Percentiles rank a stretch among this genome's conserved stretches.
These are phyloP conservation scores for Sylvilagus bachmani DNA, from an alignment of 2,113 vertebrate genomes.

Conservation along the genomic window DNA sequence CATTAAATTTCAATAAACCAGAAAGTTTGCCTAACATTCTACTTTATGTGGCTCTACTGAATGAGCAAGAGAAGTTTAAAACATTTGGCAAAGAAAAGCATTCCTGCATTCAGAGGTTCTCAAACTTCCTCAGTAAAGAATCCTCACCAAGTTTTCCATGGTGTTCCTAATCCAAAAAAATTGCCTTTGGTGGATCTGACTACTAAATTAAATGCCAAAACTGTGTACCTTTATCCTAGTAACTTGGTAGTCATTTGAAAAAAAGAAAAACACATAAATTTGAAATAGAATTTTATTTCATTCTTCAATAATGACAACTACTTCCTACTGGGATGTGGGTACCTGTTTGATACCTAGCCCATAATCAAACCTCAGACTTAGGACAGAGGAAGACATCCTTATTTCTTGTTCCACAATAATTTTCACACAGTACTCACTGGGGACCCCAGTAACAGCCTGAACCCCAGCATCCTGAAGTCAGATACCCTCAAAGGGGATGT, in stretches of 20 bases:
- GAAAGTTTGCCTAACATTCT: neutral
- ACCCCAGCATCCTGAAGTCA: neutral
- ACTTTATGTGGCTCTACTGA: neutral
- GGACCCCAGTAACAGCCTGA: neutral
- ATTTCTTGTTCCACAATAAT: neutral
- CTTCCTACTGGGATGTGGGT: neutral
- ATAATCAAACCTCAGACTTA: neutral
- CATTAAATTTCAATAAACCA: slow-evolving; percentile 34
- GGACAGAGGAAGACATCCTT: neutral
- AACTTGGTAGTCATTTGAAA: neutral
- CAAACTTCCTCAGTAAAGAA: neutral
- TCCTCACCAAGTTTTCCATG: neutral
- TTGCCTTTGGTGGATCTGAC: neutral
- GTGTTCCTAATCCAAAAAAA: neutral
- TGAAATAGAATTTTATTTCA: neutral
- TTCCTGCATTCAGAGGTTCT: neutral
- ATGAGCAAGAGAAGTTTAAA: neutral
- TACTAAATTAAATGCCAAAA: neutral
- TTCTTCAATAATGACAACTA: neutral
- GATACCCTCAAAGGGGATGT: neutral
- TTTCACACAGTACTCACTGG: neutral
- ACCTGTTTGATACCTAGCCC: neutral
- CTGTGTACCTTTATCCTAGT: neutral
- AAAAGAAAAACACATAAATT: neutral
- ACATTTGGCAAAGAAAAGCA: neutral